A percentile compares a stretch with the other conserved stretches of the same genome.
Conservation (phyloP, 1,140 invertebrate species). For the Achatina immaculata region DNA sequence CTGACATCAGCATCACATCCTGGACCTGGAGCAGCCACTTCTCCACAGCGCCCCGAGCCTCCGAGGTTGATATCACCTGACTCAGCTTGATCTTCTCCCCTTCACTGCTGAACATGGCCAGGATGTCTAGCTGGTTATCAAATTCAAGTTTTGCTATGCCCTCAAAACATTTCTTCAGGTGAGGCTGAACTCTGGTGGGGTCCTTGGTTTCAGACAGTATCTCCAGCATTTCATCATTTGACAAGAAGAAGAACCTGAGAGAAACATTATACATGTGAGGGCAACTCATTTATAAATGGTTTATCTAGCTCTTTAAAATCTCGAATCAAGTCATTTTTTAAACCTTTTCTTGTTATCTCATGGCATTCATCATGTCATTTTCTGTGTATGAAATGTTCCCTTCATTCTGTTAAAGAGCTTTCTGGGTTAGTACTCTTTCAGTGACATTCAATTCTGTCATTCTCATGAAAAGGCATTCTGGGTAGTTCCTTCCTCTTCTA, state of each 20-base stretch:
- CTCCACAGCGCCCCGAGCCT: constrained; percentile 71
- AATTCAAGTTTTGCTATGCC: constrained; percentile 71
- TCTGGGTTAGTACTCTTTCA: too few species aligned
- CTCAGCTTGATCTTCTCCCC: constrained; percentile 65
- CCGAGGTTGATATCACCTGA: constrained; percentile 66
- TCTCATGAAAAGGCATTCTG: too few species aligned
- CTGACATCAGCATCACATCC: constrained; percentile 69
- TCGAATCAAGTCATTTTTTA: background rate
- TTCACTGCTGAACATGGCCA: constrained; percentile 71
- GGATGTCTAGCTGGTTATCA: constrained; percentile 68
- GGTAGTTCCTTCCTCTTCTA: too few species aligned
- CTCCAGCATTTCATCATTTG: constrained; percentile 73
- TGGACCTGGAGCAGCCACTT: constrained; percentile 72
- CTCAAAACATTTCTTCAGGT: constrained; percentile 73
- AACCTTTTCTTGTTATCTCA: too few species aligned
- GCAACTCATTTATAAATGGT: background rate
- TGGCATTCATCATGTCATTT: too few species aligned
- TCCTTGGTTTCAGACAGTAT: constrained; percentile 73
- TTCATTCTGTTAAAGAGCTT: too few species aligned
- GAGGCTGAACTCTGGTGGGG: constrained; percentile 71
- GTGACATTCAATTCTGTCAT: too few species aligned
- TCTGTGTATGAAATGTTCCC: too few species aligned
- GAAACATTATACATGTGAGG: background rate
- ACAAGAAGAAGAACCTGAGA: constrained; percentile 72
- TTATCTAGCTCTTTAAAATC: background rate